Evolutionary conservation across 1,140 invertebrate genomes (phyloP).

Genomic region (Myzus persicae): DNA sequence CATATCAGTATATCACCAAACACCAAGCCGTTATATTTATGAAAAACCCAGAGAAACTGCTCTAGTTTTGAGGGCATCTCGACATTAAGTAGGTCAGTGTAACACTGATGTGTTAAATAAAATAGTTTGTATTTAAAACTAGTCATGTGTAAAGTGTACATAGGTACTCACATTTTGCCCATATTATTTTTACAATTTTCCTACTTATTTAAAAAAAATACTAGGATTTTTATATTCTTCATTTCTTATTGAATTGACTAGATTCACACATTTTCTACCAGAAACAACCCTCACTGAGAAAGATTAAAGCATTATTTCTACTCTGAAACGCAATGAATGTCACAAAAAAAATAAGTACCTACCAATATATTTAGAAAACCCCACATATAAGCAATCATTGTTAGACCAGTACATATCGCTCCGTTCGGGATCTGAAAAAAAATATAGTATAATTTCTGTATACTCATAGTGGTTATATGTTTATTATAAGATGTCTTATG

Average conservation of each 20-base stretch:
- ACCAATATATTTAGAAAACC: not conserved
- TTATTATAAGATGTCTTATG: not conserved
- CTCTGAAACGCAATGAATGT: not conserved
- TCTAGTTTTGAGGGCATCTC: not conserved
- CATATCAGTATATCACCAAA: not conserved
- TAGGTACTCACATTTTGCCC: not conserved
- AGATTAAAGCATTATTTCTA: not conserved
- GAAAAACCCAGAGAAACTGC: not conserved
- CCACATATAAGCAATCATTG: not conserved
- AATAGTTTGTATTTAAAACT: too few relatives aligned
- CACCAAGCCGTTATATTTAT: not conserved
- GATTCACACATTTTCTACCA: not conserved
- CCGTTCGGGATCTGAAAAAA: not conserved
- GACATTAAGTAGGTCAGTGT: not conserved
- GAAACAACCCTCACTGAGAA: not conserved
- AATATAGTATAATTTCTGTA: not conserved
- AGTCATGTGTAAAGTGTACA: too few relatives aligned
- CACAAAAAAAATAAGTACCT: not conserved
- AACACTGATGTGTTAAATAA: not conserved
- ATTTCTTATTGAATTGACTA: not conserved
- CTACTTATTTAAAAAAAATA: not conserved
- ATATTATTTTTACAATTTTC: not conserved
- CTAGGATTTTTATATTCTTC: not conserved
- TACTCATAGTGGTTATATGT: not conserved
- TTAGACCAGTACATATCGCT: not conserved